Evolutionary conservation across 2,888 invertebrate species (phyloP).

Genomic region (Harmothoe impar): DNA sequence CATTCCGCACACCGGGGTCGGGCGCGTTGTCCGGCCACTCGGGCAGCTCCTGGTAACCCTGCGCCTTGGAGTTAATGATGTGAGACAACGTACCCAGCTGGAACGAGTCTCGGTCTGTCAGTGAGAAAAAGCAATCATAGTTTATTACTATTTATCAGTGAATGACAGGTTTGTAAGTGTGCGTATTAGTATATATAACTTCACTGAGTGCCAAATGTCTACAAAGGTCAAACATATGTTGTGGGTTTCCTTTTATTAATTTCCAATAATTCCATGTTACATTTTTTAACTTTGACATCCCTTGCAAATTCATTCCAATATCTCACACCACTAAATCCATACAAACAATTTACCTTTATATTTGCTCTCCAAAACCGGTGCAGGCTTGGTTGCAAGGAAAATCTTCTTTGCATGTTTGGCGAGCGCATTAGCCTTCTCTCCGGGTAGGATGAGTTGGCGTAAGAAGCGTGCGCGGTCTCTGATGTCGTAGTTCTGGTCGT

Average conservation of each 20-base stretch:
- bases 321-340: background rate
- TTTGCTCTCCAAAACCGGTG: conserved; percentile 92
- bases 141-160: background rate
- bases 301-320: background rate
- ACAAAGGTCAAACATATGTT: no score
- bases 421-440: conserved; percentile 85
- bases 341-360: conserved; percentile 82
- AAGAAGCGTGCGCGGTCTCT: conserved; percentile 96
- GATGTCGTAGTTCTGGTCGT: conserved; percentile 98
- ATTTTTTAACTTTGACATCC: background rate
- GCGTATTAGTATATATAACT: no score
- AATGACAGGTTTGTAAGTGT: no score
- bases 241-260: background rate
- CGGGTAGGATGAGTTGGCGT: conserved; percentile 90
- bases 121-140: no score
- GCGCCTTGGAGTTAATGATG: conserved; percentile 92
- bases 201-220: no score
- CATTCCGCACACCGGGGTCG: conserved; percentile 91
- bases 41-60: conserved; percentile 95
- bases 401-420: conserved; percentile 90
- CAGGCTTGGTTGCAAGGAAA: conserved; percentile 95
- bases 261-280: background rate
- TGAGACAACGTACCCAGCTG: conserved; percentile 98
- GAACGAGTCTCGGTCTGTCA: conserved; percentile 90
- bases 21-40: conserved; percentile 90